phyloP scores from a whole-genome alignment of 1,140 invertebrate species.

The Neodiprion virginianus region DNA sequence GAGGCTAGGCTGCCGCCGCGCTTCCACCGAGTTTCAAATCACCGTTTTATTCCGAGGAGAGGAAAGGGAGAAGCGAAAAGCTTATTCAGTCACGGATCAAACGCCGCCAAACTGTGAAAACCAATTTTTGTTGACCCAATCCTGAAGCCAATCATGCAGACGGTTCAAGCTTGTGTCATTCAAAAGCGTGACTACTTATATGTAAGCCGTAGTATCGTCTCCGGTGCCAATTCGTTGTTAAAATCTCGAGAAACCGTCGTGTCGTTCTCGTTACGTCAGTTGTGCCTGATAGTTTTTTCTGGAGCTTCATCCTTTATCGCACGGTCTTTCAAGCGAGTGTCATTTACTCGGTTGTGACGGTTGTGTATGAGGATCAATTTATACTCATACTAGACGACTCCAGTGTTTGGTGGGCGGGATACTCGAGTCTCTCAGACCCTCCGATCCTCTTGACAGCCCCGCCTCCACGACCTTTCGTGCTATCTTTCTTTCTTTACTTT shows the following conservation, averaged over 20 bases:
- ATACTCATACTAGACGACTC: slow-evolving; percentile 1
- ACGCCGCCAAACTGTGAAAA: neutral
- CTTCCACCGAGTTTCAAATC: neutral
- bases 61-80: neutral
- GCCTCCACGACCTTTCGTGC: slow-evolving; percentile 1
- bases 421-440: neutral
- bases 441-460: slow-evolving; percentile 1
- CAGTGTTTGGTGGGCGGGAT: neutral
- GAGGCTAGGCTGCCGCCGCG: neutral
- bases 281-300: too few species aligned
- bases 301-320: too few species aligned
- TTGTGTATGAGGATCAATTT: neutral
- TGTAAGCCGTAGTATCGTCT: too few species aligned
- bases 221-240: too few species aligned
- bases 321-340: too few species aligned
- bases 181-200: too few species aligned
- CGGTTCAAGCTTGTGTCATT: too few species aligned
- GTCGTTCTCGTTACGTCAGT: too few species aligned
- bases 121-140: too few species aligned
- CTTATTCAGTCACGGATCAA: neutral
- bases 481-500: neutral
- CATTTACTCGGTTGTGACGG: too few species aligned
- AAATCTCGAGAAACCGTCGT: too few species aligned
- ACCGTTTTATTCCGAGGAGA: neutral
- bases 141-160: too few species aligned